A percentile compares a stretch with the other conserved stretches of the same genome.
Conservation (phyloP, 2,888 invertebrate genomes). For the Drosophila algonquin region DNA sequence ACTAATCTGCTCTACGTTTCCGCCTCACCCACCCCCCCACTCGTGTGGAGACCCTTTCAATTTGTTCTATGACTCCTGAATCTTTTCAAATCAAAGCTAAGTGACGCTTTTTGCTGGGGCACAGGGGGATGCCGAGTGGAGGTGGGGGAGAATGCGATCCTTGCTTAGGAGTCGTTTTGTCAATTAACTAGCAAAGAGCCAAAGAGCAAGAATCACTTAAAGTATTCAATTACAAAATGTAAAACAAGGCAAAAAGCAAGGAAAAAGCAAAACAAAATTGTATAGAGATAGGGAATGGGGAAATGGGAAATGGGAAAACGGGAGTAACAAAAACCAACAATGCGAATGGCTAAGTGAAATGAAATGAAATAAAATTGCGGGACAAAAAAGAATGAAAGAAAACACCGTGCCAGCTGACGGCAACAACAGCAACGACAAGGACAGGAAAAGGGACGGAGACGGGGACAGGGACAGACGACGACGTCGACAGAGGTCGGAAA, state of each 20-base stretch:
- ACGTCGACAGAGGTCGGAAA: constrained; percentile 9
- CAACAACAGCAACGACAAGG: background rate
- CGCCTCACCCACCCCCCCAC: too few species aligned
- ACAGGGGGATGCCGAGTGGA: too few species aligned
- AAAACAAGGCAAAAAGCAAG: constrained; percentile 37
- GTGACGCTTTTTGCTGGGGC: too few species aligned
- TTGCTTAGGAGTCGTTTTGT: constrained; percentile 43
- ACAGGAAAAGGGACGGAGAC: constrained; percentile 11
- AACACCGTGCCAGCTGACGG: constrained; percentile 39
- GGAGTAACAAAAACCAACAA: constrained; percentile 28
- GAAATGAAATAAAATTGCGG: constrained; percentile 62
- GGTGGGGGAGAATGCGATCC: constrained; percentile 5
- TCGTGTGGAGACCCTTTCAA: too few species aligned
- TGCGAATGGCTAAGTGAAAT: constrained; percentile 49
- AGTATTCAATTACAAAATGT: constrained; percentile 71
- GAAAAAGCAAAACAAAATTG: constrained; percentile 8
- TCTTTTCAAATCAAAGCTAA: too few species aligned
- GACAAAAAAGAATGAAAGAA: constrained; percentile 36
- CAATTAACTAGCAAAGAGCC: constrained; percentile 50
- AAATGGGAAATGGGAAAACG: constrained; percentile 8
- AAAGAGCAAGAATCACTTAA: constrained; percentile 70
- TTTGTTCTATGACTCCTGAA: too few species aligned
- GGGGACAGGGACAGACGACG: constrained; percentile 21
- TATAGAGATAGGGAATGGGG: background rate
- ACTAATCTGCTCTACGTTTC: constrained; percentile 1